These are phyloP conservation scores for Aptenodytes forsteri DNA, from an alignment of 2,113 vertebrate species.

Conservation along the genomic window DNA sequence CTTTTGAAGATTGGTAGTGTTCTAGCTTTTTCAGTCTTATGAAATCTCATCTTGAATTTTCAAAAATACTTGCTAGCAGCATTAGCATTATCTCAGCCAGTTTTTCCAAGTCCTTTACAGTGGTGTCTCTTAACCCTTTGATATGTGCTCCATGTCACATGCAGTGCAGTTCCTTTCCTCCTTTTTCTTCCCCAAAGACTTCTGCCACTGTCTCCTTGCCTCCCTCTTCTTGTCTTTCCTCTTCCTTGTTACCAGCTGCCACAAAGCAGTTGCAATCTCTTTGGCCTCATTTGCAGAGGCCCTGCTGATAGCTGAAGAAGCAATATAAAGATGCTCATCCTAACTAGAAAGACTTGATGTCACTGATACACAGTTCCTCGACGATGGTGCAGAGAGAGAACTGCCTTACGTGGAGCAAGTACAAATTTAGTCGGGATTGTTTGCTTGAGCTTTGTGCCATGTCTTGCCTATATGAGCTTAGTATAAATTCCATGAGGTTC, in stretches of 20 bases:
- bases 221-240: not conserved
- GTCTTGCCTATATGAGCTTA: not conserved
- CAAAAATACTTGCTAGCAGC: not conserved
- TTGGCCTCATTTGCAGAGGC: not conserved
- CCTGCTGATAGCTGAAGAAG: not conserved
- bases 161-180: not conserved
- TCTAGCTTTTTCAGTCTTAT: not conserved
- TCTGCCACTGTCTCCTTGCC: not conserved
- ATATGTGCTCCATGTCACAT: not conserved
- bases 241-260: not conserved
- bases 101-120: not conserved
- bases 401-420: not conserved
- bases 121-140: not conserved
- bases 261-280: not conserved
- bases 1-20: not conserved
- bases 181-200: not conserved
- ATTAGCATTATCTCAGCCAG: not conserved
- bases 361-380: not conserved
- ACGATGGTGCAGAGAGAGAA: fast-evolving
- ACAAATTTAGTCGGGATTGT: not conserved
- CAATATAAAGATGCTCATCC: not conserved
- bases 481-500: not conserved
- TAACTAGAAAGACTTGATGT: not conserved
- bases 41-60: not conserved
- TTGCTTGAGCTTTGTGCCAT: not conserved